Evolutionary conservation across 2,888 invertebrate genomes (phyloP).

Genomic region (Drosophila subsilvestris): DNA sequence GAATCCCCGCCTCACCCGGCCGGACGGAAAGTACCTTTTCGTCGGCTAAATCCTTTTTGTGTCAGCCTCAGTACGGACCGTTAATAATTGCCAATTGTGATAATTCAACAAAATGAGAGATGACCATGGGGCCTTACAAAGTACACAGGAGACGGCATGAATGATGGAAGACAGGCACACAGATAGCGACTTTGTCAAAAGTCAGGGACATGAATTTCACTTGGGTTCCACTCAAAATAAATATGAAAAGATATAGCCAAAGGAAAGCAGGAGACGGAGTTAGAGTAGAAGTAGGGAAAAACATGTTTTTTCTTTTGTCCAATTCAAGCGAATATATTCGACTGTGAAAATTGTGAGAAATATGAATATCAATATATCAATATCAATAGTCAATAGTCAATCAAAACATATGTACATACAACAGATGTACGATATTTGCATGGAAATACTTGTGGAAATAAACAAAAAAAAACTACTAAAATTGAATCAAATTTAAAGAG

Average conservation of each 20-base stretch:
- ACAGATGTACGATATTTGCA: neutral
- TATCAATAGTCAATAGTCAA: too few species aligned
- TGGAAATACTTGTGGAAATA: too few species aligned
- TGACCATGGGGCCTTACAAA: neutral
- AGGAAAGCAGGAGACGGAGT: conserved; percentile 4
- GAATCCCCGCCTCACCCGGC: conserved; percentile 16
- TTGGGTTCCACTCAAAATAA: conserved; percentile 50
- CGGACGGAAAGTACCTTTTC: too few species aligned
- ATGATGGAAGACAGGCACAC: neutral
- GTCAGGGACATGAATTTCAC: conserved; percentile 40
- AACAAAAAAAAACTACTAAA: neutral
- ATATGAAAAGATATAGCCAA: conserved; percentile 21
- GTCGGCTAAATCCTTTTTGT: conserved; percentile 13
- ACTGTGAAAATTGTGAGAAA: too few species aligned
- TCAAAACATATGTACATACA: neutral
- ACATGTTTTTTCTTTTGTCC: conserved; percentile 1
- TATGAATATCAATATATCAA: neutral
- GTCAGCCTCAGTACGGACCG: conserved; percentile 18
- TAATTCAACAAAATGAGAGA: conserved; percentile 23
- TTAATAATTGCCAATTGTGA: conserved; percentile 62
- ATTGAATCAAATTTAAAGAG: neutral
- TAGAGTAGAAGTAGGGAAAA: neutral
- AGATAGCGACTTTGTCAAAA: neutral
- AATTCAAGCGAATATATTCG: too few species aligned
- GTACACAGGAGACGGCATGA: neutral